Conservation (phyloP, 2,113 vertebrate genomes). For the Microcebus murinus region DNA sequence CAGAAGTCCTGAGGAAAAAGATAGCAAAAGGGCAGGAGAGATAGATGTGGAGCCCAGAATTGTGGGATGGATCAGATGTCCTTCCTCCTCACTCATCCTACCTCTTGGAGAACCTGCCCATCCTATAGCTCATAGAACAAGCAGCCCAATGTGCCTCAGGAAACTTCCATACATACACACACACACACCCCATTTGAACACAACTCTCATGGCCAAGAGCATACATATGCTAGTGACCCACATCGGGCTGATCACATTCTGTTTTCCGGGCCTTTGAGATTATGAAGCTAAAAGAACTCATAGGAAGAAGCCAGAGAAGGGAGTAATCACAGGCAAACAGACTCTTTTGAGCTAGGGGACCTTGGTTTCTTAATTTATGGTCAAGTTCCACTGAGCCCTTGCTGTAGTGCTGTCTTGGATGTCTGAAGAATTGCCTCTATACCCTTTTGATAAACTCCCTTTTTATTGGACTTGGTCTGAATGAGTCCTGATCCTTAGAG, state of each 20-base stretch:
- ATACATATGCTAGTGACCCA: not conserved
- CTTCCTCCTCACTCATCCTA: not conserved
- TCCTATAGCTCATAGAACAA: not conserved
- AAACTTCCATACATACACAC: not conserved
- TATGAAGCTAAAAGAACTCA: not conserved
- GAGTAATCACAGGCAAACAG: not conserved
- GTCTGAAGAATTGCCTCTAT: not conserved
- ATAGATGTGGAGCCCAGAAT: not conserved
- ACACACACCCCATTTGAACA: not conserved
- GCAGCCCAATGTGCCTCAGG: not conserved
- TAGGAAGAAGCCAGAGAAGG: not conserved
- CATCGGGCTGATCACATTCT: not conserved
- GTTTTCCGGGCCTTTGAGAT: not conserved
- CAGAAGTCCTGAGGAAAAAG: not conserved
- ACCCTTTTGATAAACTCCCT: not conserved
- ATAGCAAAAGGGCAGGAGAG: not conserved
- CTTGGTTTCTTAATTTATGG: not conserved
- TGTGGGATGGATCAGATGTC: not conserved
- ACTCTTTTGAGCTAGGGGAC: rapidly evolving
- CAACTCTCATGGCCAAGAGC: not conserved
- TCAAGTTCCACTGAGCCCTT: not conserved
- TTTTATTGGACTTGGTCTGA: not conserved
- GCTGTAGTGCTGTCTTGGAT: not conserved
- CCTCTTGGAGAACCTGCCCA: not conserved
- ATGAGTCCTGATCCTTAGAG: not conserved